These are phyloP conservation scores for Agriopis leucophaearia DNA, from an alignment of 2,888 invertebrate species.

Conservation along the genomic window DNA sequence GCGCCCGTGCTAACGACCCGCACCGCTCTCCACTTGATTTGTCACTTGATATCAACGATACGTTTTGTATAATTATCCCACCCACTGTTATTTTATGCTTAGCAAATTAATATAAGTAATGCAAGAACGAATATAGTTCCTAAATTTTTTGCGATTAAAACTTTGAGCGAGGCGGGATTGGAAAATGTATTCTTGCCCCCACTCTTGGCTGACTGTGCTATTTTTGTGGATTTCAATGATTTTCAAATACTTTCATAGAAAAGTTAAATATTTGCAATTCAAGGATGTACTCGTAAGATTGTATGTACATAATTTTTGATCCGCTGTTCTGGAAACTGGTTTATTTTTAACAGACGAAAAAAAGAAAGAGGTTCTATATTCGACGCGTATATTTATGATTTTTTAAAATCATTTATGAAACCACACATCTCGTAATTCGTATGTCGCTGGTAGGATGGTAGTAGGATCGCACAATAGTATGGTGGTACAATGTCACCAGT, in stretches of 20 bases:
- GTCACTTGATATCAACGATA: slow-evolving; percentile 20
- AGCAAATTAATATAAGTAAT: background rate
- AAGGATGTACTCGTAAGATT: no score
- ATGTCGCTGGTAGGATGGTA: background rate
- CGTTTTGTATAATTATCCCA: background rate
- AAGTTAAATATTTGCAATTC: no score
- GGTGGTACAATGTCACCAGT: slow-evolving; percentile 9
- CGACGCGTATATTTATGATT: no score
- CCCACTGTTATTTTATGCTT: background rate
- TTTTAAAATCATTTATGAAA: no score
- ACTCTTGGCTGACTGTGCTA: background rate
- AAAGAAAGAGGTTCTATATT: no score
- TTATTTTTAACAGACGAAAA: no score
- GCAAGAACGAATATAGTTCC: no score
- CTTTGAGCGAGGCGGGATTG: background rate
- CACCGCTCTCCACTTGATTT: slow-evolving; percentile 56
- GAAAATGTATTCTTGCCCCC: background rate
- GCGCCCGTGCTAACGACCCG: slow-evolving; percentile 72
- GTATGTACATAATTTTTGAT: no score
- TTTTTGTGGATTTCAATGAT: background rate
- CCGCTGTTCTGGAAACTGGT: no score
- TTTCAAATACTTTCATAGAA: no score
- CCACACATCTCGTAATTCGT: background rate
- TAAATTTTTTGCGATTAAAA: background rate
- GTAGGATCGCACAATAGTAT: background rate